phyloP scores from a whole-genome alignment of 2,113 vertebrate species.

The Ictalurus furcatus region DNA sequence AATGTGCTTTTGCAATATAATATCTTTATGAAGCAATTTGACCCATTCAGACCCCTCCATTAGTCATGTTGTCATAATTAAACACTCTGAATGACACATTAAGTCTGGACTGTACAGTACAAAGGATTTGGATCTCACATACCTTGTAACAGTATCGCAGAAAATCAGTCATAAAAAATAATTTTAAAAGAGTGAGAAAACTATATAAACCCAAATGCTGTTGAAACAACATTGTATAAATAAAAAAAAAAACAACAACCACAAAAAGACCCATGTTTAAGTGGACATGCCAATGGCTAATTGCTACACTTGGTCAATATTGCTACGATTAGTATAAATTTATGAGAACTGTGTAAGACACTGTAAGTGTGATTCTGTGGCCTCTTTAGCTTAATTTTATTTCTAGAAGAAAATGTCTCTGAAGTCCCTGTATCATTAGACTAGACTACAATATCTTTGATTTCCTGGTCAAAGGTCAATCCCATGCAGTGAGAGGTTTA shows the following conservation, averaged over 20 bases:
- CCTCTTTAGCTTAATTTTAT: not conserved
- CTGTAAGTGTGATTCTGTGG: not conserved
- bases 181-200: conserved; percentile 27
- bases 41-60: conserved; percentile 72
- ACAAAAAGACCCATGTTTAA: not conserved
- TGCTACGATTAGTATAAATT: not conserved
- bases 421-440: not conserved
- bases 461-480: not conserved
- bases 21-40: conserved; percentile 81
- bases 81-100: conserved; percentile 68
- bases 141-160: conserved; percentile 9
- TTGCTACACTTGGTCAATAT: not conserved
- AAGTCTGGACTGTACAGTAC: conserved; percentile 76
- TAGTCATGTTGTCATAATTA: conserved; percentile 75
- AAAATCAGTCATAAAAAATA: conserved; percentile 33
- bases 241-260: too few relatives aligned
- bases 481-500: not conserved
- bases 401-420: not conserved
- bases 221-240: not conserved
- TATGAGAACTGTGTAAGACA: not conserved
- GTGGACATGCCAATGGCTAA: not conserved
- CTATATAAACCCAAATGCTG: not conserved
- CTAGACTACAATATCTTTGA: not conserved
- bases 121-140: not conserved
- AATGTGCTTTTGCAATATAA: conserved; percentile 71